These are phyloP conservation scores for Perithous albicinctus DNA, from an alignment of 2,888 invertebrate species.

Conservation along the genomic window DNA sequence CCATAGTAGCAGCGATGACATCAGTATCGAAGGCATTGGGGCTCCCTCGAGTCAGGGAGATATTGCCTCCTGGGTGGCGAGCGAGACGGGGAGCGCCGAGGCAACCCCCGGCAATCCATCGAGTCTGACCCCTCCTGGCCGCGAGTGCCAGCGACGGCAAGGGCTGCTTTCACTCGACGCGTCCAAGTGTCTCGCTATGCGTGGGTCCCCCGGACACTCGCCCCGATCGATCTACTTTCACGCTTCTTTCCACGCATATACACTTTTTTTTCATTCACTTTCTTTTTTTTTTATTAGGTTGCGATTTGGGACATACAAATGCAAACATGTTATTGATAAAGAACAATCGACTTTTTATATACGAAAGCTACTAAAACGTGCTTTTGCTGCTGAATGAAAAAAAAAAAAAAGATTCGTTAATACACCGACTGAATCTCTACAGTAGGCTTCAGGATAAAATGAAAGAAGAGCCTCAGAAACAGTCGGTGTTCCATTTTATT, in stretches of 20 bases:
- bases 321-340: not conserved
- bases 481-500: not conserved
- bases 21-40: constrained; percentile 64
- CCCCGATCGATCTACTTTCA: constrained; percentile 68
- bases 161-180: constrained; percentile 66
- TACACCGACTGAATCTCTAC: not conserved
- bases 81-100: constrained; percentile 47
- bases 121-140: constrained; percentile 70
- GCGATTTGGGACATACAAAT: not conserved
- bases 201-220: constrained; percentile 69
- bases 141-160: constrained; percentile 58
- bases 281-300: constrained; percentile 19
- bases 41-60: constrained; percentile 66
- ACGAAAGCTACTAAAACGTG: not conserved
- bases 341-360: not conserved
- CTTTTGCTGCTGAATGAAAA: not conserved
- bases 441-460: not conserved
- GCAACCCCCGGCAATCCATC: constrained; percentile 71
- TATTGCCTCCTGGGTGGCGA: constrained; percentile 60
- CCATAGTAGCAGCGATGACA: constrained; percentile 41
- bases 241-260: constrained; percentile 63
- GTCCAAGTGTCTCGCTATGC: constrained; percentile 69
- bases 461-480: not conserved
- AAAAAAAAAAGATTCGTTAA: no score
- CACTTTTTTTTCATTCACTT: constrained; percentile 34